Conservation (phyloP, 2,113 vertebrate species). For the Glaucomys volans region DNA sequence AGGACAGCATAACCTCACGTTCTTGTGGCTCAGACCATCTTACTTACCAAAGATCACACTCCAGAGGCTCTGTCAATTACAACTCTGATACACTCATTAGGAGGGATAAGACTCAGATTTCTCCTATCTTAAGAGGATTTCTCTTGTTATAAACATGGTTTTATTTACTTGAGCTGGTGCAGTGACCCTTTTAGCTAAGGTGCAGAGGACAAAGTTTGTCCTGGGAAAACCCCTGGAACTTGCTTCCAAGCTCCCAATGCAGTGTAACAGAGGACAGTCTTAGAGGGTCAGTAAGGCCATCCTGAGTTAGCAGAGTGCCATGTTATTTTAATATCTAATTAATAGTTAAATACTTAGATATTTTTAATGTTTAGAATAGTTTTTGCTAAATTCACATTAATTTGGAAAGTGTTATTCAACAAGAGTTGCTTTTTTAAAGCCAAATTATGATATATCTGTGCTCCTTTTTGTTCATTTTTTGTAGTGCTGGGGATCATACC, state of each 20-base stretch:
- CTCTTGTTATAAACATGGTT: conserved; percentile 23
- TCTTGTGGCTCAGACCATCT: neutral
- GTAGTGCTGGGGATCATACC: neutral
- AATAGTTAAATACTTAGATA: neutral
- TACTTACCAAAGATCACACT: neutral
- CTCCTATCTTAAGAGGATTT: conserved; percentile 64
- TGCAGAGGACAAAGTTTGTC: conserved; percentile 18
- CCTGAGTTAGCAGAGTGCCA: neutral
- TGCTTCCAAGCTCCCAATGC: neutral
- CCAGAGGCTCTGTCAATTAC: conserved; percentile 32
- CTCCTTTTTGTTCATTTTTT: neutral
- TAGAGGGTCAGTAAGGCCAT: neutral
- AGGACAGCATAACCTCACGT: neutral
- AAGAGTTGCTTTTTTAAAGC: neutral
- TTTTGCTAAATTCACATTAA: neutral
- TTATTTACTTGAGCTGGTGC: conserved; percentile 35
- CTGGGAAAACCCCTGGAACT: neutral
- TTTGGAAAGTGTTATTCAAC: neutral
- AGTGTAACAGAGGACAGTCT: neutral
- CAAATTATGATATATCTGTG: neutral
- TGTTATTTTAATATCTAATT: neutral
- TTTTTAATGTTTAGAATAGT: conserved; percentile 30
- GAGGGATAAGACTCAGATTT: conserved; percentile 49
- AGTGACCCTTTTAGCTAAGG: conserved; percentile 13
- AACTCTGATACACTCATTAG: conserved; percentile 17